Conservation (phyloP, 2,113 vertebrate genomes). For the Carlito syrichta region DNA sequence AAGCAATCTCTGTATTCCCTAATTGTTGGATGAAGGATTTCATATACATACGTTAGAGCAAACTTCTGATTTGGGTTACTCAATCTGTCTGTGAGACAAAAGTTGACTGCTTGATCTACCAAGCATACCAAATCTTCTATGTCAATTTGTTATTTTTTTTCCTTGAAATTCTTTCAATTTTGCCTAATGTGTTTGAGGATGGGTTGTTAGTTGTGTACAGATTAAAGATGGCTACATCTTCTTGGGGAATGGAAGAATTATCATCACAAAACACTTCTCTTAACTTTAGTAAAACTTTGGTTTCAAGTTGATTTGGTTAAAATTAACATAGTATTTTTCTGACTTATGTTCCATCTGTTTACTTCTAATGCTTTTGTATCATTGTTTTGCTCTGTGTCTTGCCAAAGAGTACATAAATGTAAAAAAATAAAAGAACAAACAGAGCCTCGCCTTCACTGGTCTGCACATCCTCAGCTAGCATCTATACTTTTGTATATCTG, state of each 20-base stretch:
- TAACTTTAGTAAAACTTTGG: background rate
- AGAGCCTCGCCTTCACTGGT: too few relatives aligned
- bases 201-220: background rate
- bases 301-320: background rate
- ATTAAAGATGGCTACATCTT: background rate
- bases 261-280: background rate
- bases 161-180: slow-evolving; percentile 16
- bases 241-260: background rate
- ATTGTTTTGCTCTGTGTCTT: background rate
- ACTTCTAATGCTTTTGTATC: background rate
- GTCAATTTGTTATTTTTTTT: background rate
- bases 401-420: background rate
- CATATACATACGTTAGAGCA: background rate
- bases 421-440: background rate
- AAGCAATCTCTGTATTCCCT: background rate
- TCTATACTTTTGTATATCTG: background rate
- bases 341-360: background rate
- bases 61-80: background rate
- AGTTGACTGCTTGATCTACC: background rate
- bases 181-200: background rate
- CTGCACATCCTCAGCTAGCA: background rate
- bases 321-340: background rate
- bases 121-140: background rate
- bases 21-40: background rate
- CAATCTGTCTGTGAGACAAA: background rate